phyloP scores from a whole-genome alignment of 2,797 vertebrate species.

The Pipistrellus kuhlii region DNA sequence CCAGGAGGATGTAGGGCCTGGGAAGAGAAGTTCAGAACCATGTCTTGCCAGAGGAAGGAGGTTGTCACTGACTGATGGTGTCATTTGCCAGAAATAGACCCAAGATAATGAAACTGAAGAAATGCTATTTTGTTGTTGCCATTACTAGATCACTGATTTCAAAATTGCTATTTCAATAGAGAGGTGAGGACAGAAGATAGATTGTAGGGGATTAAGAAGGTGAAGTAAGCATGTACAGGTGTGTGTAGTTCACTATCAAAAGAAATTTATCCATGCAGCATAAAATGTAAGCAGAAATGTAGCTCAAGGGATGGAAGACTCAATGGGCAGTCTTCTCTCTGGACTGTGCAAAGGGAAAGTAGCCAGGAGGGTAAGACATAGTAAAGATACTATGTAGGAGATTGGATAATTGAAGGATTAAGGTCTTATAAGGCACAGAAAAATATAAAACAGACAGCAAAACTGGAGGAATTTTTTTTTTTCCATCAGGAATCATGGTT shows the following conservation, averaged over 20 bases:
- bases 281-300: not conserved
- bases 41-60: not conserved
- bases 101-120: not conserved
- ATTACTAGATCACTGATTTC: constrained; percentile 18
- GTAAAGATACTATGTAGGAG: not conserved
- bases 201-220: not conserved
- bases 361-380: not conserved
- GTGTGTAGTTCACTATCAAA: not conserved
- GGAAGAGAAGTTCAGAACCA: not conserved
- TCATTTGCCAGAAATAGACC: constrained; percentile 24
- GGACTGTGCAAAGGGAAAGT: not conserved
- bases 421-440: not conserved
- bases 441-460: not conserved
- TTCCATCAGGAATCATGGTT: not conserved
- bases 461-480: not conserved
- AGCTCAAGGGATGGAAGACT: not conserved
- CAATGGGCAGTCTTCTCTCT: not conserved
- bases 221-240: not conserved
- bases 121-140: not conserved
- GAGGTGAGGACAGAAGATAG: constrained; percentile 3
- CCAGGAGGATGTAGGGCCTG: not conserved
- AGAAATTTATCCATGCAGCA: not conserved
- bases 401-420: not conserved
- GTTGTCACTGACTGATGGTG: not conserved
- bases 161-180: not conserved